Evolutionary conservation across 2,888 invertebrate genomes (phyloP), one percentile per base, ranked within the genome.

Genomic region (Pachliopta kotzebuea): DNA sequence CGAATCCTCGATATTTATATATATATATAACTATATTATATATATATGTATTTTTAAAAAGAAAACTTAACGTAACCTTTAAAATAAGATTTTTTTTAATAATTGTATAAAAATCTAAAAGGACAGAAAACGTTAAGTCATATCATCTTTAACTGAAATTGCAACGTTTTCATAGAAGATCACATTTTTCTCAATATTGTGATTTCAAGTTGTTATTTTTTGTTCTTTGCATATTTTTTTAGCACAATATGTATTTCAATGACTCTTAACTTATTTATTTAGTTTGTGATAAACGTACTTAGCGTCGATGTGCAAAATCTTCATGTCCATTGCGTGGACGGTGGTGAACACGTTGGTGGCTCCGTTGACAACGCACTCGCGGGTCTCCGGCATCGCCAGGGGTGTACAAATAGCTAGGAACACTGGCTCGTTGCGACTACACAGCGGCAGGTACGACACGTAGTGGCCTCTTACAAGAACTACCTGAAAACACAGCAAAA

Each of bases 281-380:
- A 17, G 49, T 31, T 29, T 45, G 62, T 59, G 49, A 42, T 57
- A 20, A 55, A 94, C 96, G 96, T 94, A 98, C 98, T 97, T 98
- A 84, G 95, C 94, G 86, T 98, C 98, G 76, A 98, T 94, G 87
- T 98, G 98, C 75, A 98, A 94, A 90, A 98, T 98, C 90, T 97
- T 97, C 98, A 99, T 98, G 90, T 99, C 99, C 95, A 98, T 96
- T 70, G 97, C 96, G 85, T 99, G 99, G 74, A 98, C 96, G 66
- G 98, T 96, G 78, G 98, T 98, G 93, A 99, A 99, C 70, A 99
- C 97, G 90, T 97, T 97, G 77, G 99, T 99, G 84, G 98, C 98
- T 76, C 99, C 98, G 89, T 98, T 98, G 70, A 98, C 97, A 72
- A 98, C 97, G 92, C 97, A 97, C 90, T 97, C 97, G 71, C 98